These are phyloP conservation scores for Nothobranchius furzeri DNA, from an alignment of 2,113 vertebrate species.

Conservation along the genomic window DNA sequence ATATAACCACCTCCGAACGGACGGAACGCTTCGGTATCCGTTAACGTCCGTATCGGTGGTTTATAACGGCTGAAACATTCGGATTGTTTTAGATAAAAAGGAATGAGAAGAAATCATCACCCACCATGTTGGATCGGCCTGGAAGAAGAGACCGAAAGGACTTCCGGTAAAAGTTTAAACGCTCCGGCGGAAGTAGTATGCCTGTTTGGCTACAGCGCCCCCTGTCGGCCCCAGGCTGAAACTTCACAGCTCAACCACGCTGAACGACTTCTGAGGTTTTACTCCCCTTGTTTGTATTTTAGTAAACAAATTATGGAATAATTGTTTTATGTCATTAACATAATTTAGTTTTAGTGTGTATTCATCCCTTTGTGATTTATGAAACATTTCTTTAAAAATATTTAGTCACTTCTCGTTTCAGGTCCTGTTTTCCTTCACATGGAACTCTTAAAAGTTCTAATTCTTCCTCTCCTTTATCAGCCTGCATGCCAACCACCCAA, in stretches of 20 bases:
- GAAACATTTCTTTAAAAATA: no score
- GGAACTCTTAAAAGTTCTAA: no score
- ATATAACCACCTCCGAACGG: not conserved
- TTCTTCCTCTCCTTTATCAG: no score
- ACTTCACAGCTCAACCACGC: not conserved
- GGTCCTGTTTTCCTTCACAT: no score
- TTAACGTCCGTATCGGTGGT: accelerated
- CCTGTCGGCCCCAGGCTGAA: not conserved
- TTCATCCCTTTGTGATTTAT: no score
- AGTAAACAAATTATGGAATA: no score
- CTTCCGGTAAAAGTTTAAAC: slow-evolving; percentile 60
- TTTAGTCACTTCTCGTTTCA: no score
- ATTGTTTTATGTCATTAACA: no score
- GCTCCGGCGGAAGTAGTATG: not conserved
- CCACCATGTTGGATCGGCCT: slow-evolving; percentile 85
- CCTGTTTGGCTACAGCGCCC: not conserved
- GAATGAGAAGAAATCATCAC: slow-evolving; percentile 45
- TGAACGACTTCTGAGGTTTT: not conserved
- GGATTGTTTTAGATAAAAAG: slow-evolving; percentile 65
- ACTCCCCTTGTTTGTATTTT: no score
- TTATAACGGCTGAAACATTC: no score
- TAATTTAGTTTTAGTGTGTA: no score
- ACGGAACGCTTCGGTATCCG: accelerated
- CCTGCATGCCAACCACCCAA: no score
- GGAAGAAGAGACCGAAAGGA: slow-evolving; percentile 72